Percentiles rank a stretch among this genome's conserved stretches.
Conservation (phyloP, 2,113 vertebrate genomes). For the Upupa epops region DNA sequence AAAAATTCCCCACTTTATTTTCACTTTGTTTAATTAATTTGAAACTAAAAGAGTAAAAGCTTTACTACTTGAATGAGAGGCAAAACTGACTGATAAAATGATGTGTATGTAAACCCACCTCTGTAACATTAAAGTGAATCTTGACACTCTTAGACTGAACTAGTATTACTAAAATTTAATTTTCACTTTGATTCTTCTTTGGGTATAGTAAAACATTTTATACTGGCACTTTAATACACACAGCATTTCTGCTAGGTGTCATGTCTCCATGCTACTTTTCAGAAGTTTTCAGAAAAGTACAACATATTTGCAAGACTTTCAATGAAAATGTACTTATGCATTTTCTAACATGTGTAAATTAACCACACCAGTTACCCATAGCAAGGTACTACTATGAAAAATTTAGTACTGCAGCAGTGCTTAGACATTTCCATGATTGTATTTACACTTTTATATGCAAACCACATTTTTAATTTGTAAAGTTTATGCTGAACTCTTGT, state of each 20-base stretch:
- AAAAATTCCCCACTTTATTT: not conserved
- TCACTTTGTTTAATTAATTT: not conserved
- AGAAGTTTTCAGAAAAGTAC: not conserved
- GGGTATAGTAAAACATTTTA: not conserved
- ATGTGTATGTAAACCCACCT: not conserved
- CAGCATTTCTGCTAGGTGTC: not conserved
- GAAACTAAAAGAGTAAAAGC: not conserved
- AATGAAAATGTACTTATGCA: not conserved
- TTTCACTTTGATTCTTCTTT: not conserved
- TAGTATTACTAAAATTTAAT: not conserved
- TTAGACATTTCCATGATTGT: not conserved
- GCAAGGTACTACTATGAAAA: not conserved
- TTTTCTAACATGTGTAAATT: not conserved
- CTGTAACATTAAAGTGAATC: not conserved
- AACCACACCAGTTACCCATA: not conserved
- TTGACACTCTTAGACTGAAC: not conserved
- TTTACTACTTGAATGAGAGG: not conserved
- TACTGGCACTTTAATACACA: not conserved
- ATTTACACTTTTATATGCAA: not conserved
- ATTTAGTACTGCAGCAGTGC: not conserved
- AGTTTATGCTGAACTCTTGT: not conserved
- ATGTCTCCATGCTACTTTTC: not conserved
- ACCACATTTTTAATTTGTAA: not conserved
- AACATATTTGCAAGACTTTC: not conserved
- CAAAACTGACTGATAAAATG: not conserved